Conservation (phyloP, 2,888 invertebrate species). For the Apodemia hepburni region DNA sequence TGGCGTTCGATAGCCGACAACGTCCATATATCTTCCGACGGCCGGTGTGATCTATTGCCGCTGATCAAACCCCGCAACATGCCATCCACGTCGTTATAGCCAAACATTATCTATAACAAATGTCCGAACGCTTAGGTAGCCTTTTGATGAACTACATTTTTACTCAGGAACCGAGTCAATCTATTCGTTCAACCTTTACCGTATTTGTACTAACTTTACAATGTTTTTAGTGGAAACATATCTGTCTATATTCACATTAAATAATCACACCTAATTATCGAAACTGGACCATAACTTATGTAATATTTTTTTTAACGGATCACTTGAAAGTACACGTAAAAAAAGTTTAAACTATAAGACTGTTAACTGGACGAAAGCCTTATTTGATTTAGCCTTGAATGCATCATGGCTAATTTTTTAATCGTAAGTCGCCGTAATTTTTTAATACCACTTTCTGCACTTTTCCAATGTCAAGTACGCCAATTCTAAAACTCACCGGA, state of each 20-base stretch:
- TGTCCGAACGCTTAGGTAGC: conserved; percentile 25
- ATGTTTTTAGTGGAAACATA: neutral
- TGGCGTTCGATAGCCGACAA: conserved; percentile 49
- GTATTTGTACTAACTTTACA: neutral
- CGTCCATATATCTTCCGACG: conserved; percentile 56
- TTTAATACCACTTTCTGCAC: too few species aligned
- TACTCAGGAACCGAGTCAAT: conserved; percentile 11
- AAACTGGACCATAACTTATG: too few species aligned
- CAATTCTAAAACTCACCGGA: too few species aligned
- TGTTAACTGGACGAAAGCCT: too few species aligned
- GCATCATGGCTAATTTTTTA: too few species aligned
- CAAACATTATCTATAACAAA: conserved; percentile 36
- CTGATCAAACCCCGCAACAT: conserved; percentile 51
- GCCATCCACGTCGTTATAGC: conserved; percentile 42
- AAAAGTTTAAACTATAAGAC: too few species aligned
- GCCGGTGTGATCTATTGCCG: conserved; percentile 52
- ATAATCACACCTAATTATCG: neutral
- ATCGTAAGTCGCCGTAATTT: too few species aligned
- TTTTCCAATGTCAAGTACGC: too few species aligned
- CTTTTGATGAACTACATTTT: conserved; percentile 19
- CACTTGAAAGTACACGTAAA: too few species aligned
- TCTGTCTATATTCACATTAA: neutral
- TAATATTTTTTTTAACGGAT: too few species aligned
- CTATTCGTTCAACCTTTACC: neutral
- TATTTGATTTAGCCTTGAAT: too few species aligned